phyloP scores from a whole-genome alignment of 37 sponge, comb jelly and placozoan species.

The Hormiphora californensis region DNA sequence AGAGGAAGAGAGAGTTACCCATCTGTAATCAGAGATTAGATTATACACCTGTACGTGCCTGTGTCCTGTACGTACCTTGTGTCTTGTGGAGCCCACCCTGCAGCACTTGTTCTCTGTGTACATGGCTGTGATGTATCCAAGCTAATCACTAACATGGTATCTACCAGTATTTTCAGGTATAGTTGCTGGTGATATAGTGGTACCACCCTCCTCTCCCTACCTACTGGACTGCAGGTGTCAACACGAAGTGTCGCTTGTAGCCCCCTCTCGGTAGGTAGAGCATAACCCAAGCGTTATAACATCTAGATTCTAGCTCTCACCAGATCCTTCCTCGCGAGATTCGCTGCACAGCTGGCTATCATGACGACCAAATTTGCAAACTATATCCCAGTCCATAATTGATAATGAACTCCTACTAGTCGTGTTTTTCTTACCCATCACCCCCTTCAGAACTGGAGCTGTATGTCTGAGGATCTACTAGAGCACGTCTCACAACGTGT shows the following conservation, averaged over 20 bases:
- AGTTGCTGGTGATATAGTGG: background rate
- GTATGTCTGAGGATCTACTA: conserved; percentile 27
- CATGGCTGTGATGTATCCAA: background rate
- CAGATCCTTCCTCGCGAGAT: too few relatives aligned
- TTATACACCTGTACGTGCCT: too few relatives aligned
- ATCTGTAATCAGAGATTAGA: too few relatives aligned
- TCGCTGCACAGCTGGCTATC: too few relatives aligned
- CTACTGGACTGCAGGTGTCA: too few relatives aligned
- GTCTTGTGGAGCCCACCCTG: too few relatives aligned
- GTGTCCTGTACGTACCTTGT: too few relatives aligned
- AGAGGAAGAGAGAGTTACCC: background rate
- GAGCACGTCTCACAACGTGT: conserved; percentile 47
- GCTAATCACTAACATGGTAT: conserved; percentile 10
- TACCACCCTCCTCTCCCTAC: background rate
- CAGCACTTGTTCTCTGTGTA: background rate
- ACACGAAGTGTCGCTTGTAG: conserved; percentile 51
- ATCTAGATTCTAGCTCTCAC: too few relatives aligned
- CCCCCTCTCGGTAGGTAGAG: conserved; percentile 38
- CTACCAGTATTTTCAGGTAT: conserved; percentile 54
- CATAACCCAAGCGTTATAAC: too few relatives aligned
- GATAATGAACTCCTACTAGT: too few relatives aligned
- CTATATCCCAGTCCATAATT: too few relatives aligned
- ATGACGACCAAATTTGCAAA: too few relatives aligned
- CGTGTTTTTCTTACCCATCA: background rate
- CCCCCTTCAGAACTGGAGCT: conserved; percentile 39